These are phyloP conservation scores for Gopherus flavomarginatus DNA, from an alignment of 2,113 vertebrate genomes.

Conservation along the genomic window DNA sequence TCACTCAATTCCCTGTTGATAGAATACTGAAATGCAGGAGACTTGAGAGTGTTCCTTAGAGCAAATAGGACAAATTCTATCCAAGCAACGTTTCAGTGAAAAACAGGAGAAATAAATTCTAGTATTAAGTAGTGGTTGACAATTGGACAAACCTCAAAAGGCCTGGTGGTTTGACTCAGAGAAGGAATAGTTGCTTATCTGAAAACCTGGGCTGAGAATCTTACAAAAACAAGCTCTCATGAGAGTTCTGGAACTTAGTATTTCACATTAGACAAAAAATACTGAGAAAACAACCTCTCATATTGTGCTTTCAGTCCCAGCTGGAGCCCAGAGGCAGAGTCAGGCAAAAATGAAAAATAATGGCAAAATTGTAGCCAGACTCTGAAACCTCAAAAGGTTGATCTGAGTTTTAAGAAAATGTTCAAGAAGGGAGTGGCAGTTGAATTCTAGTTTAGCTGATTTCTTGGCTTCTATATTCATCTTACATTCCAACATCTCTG, in stretches of 20 bases:
- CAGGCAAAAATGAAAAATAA: neutral
- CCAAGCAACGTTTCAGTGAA: neutral
- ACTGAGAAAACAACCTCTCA: neutral
- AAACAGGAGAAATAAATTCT: neutral
- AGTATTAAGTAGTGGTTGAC: neutral
- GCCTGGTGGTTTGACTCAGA: neutral
- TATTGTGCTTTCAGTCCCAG: neutral
- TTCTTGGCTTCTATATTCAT: neutral
- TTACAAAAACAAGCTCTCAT: neutral
- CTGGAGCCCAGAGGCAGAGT: neutral
- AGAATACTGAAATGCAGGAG: neutral
- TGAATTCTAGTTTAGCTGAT: constrained; percentile 3
- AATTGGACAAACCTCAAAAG: neutral
- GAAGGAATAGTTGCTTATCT: neutral
- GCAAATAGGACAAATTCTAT: neutral
- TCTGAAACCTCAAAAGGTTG: neutral
- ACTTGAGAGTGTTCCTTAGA: neutral
- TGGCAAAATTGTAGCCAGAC: neutral
- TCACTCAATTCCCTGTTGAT: neutral
- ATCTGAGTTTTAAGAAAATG: neutral
- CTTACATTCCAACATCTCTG: neutral
- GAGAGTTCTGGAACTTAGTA: constrained; percentile 25
- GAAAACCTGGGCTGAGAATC: neutral
- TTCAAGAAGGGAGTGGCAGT: neutral
- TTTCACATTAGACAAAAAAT: neutral